Evolutionary conservation across 2,888 invertebrate species (phyloP).

Genomic region (Rhogogaster chlorosoma): DNA sequence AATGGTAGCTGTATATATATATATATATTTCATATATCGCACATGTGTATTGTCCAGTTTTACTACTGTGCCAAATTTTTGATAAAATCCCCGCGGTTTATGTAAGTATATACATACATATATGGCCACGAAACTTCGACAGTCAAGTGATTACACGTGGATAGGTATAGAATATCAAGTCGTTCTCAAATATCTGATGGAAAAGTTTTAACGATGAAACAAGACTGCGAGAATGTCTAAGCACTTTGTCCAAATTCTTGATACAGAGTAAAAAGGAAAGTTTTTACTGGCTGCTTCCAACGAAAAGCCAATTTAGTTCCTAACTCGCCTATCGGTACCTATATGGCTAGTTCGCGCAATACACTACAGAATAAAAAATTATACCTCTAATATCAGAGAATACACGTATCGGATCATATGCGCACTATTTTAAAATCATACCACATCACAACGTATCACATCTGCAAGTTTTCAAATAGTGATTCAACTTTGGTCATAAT

Average conservation of each 20-base stretch:
- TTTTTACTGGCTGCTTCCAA: background rate
- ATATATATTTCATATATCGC: background rate
- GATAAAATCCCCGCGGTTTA: background rate
- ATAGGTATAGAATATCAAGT: background rate
- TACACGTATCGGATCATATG: background rate
- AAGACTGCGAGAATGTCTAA: background rate
- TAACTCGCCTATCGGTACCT: background rate
- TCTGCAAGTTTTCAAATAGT: background rate
- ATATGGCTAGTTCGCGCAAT: background rate
- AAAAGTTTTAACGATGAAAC: background rate
- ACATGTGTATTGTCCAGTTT: background rate
- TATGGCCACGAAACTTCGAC: background rate
- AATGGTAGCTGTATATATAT: background rate
- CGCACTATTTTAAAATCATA: background rate
- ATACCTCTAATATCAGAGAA: background rate
- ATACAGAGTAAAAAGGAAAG: background rate
- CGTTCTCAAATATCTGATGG: background rate
- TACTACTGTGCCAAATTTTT: background rate
- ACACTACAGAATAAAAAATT: background rate
- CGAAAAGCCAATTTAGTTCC: background rate
- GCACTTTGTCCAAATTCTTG: background rate
- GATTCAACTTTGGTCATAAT: background rate
- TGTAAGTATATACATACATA: no score
- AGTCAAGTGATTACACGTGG: background rate
- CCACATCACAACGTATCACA: no score